These are phyloP conservation scores for rat (Rattus norvegicus) DNA, from an alignment of 2,113 vertebrate species.

Conservation along the genomic window DNA sequence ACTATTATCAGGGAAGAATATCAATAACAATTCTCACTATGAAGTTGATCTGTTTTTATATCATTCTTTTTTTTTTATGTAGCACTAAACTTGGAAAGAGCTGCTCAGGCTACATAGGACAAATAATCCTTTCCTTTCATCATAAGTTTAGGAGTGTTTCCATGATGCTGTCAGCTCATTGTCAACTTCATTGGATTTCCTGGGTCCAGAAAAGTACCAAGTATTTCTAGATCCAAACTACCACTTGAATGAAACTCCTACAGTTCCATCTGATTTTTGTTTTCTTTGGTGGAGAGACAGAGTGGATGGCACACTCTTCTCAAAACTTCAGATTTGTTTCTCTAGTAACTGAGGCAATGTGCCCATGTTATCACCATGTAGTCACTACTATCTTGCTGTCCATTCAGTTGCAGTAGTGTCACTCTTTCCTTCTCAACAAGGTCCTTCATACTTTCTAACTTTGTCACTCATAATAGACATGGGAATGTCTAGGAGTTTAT, in stretches of 20 bases:
- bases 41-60: conserved; percentile 76
- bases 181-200: conserved; percentile 81
- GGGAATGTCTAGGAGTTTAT: neutral
- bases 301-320: neutral
- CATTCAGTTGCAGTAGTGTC: neutral
- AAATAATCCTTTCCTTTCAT: conserved; percentile 79
- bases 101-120: conserved; percentile 78
- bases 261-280: neutral
- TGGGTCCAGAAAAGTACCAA: neutral
- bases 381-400: neutral
- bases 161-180: conserved; percentile 84
- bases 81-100: conserved; percentile 83
- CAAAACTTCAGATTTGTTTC: conserved; percentile 2
- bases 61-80: conserved; percentile 80
- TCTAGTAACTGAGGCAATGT: neutral
- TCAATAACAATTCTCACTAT: conserved; percentile 70
- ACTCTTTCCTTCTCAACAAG: neutral
- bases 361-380: neutral
- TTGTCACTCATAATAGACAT: neutral
- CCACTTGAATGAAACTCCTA: neutral
- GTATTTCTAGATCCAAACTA: conserved; percentile 9
- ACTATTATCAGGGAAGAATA: conserved; percentile 45
- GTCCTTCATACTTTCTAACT: neutral
- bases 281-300: neutral
- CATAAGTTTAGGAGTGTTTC: conserved; percentile 79